Evolutionary conservation across 2,113 vertebrate species (phyloP).

Genomic region (Daboia siamensis): DNA sequence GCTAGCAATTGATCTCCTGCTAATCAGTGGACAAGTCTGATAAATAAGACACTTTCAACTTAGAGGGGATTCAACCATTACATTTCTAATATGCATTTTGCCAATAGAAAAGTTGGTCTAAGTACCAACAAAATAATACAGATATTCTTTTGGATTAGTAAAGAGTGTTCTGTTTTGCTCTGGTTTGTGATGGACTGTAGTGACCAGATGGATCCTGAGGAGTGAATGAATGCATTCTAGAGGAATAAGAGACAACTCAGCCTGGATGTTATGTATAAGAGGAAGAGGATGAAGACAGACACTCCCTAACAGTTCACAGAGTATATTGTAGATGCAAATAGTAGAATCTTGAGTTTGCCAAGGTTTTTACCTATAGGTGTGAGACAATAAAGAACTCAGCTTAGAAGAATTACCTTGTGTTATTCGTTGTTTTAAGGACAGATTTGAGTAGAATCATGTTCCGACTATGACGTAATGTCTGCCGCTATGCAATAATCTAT

Average conservation of each 20-base stretch:
- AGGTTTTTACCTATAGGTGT: neutral
- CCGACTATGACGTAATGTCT: neutral
- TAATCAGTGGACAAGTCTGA: neutral
- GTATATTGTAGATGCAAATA: neutral
- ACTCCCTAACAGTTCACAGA: neutral
- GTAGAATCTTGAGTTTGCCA: neutral
- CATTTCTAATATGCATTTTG: neutral
- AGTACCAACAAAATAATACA: neutral
- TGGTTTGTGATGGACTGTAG: neutral
- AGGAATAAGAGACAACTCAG: too few relatives aligned
- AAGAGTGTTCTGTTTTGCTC: neutral
- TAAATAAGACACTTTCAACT: neutral
- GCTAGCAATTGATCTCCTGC: neutral
- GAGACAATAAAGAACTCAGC: neutral
- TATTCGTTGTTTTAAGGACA: neutral
- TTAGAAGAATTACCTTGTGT: neutral
- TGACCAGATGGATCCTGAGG: neutral
- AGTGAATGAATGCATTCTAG: neutral
- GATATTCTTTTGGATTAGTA: neutral
- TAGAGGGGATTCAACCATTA: neutral
- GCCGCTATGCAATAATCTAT: neutral
- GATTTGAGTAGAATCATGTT: neutral
- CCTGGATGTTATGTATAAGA: neutral
- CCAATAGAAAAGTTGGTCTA: neutral
- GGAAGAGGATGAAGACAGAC: neutral